These are phyloP conservation scores for Allacma fusca DNA, from an alignment of 2,888 invertebrate species.

Conservation along the genomic window DNA sequence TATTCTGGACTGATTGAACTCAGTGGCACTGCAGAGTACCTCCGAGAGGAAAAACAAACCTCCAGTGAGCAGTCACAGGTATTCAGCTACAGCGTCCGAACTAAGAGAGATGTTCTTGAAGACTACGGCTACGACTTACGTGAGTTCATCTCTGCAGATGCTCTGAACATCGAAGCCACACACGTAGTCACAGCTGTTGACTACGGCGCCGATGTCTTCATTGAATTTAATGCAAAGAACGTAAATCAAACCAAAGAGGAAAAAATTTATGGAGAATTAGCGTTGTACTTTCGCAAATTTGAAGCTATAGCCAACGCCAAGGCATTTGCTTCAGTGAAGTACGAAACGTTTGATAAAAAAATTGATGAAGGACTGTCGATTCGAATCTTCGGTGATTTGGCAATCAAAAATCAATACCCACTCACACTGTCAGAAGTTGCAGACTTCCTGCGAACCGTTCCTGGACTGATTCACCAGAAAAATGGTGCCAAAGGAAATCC, in stretches of 20 bases:
- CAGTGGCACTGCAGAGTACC: not conserved
- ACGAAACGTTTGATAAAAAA: no score
- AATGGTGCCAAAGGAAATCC: constrained; percentile 7
- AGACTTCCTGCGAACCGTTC: not conserved
- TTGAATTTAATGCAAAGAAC: not conserved
- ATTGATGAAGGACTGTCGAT: no score
- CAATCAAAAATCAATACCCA: no score
- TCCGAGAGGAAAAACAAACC: not conserved
- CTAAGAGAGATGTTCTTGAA: no score
- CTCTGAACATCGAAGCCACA: not conserved
- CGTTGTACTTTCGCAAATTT: no score
- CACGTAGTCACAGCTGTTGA: not conserved
- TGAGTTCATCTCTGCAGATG: not conserved
- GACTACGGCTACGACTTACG: not conserved
- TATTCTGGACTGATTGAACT: not conserved
- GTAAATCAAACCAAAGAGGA: no score
- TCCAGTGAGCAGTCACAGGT: not conserved
- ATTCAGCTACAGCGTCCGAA: no score
- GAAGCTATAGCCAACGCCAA: no score
- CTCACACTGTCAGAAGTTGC: no score
- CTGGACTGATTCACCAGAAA: not conserved
- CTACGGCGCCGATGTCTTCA: not conserved
- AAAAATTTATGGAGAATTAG: no score
- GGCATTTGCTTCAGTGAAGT: no score
- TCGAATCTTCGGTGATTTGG: no score